Base-by-base conservation (phyloP, 2,888 invertebrate genomes). In the Seladonia tumulorum region DNA sequence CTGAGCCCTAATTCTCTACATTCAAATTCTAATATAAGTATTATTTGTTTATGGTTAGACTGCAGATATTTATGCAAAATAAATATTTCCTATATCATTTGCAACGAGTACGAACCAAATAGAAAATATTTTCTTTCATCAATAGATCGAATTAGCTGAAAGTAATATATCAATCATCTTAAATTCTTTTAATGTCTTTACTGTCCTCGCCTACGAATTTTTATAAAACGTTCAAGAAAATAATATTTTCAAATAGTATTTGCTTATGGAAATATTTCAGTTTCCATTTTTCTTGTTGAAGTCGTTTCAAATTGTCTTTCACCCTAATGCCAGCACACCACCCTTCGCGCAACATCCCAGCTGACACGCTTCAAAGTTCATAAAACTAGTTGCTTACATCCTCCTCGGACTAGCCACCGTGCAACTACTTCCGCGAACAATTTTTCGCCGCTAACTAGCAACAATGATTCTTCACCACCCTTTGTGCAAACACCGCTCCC, bases 391-490 rank as follows among this genome's bases (percentile, higher is more conserved):
- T n/a, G 10, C 53, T n/a, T 53, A 10, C 53, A 10, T 53, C 10
- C 8, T 53, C 53, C 10, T 22, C n/a, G 22, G 53, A 53, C 22
- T 53, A 53, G 22, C 10, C 53, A n/a, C 22, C 22, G 10, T 53
- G 3, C 53, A 8, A 8, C 22, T 10, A 10, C 10, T 53, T n/a
- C 10, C 22, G 0, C 53, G 22, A 53, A 53, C 22, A n/a, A 53
- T 53, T 53, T 53, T 53, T 53, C 53, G 22, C 22, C 53, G 53
- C 53, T 53, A 53, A 53, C 53, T n/a, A 3, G 53, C 53, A 53
- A 53, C 29, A 18, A 70, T 66, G 76, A 75, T 82, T 83, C 66
- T 77, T 60, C 57, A 79, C 66, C 85, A 85, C 83, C 83, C 72
- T 42, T 72, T 79, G 70, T 63, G 42, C 35, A 73, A 76, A 47